These are phyloP conservation scores for Rugalucina vietnamica DNA, from an alignment of 2,888 invertebrate species.

Conservation along the genomic window DNA sequence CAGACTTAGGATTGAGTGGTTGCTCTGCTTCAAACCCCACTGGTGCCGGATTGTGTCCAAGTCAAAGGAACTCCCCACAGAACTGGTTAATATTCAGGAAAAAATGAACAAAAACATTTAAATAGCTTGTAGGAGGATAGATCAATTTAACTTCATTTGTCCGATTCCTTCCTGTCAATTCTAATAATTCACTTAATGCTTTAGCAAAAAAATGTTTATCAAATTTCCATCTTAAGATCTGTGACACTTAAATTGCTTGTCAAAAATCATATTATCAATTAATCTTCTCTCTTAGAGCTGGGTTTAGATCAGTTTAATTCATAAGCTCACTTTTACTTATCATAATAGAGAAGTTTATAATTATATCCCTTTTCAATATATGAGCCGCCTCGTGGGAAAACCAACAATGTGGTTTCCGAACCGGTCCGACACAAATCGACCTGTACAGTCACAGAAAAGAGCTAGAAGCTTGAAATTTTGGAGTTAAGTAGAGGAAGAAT, in stretches of 20 bases:
- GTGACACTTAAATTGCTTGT: slow-evolving; percentile 5
- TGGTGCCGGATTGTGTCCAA: too few relatives aligned
- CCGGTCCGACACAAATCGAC: too few relatives aligned
- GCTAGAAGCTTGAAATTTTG: too few relatives aligned
- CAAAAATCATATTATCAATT: not conserved
- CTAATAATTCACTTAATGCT: slow-evolving; percentile 4
- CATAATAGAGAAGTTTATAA: slow-evolving; percentile 1
- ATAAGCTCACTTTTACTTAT: not conserved
- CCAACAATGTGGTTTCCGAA: too few relatives aligned
- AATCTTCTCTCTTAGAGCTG: not conserved
- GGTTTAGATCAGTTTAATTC: not conserved
- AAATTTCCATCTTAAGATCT: not conserved
- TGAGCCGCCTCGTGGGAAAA: too few relatives aligned
- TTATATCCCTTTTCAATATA: not conserved
- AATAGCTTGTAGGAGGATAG: not conserved
- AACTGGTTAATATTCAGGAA: too few relatives aligned
- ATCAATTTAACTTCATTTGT: not conserved
- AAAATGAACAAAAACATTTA: too few relatives aligned
- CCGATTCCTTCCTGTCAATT: not conserved
- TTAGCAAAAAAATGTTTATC: slow-evolving; percentile 1
- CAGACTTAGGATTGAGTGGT: too few relatives aligned
- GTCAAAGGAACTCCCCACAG: too few relatives aligned
- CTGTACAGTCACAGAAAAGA: too few relatives aligned
- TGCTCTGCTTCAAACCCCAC: too few relatives aligned
- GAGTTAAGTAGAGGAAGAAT: too few relatives aligned